phyloP scores from a whole-genome alignment of 64 coral and sea anemone genomes.

The Exaiptasia diaphana region DNA sequence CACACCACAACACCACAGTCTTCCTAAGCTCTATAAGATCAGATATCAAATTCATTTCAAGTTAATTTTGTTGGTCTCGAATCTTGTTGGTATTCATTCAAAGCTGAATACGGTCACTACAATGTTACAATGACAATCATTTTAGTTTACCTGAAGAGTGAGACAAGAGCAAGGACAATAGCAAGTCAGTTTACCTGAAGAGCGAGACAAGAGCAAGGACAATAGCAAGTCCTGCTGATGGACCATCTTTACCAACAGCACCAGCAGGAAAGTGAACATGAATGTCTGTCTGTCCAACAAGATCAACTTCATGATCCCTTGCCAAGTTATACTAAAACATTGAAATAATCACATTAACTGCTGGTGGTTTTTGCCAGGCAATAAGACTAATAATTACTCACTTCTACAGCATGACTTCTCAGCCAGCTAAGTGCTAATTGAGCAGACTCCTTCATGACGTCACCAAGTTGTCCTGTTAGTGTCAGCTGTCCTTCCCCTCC shows the following conservation, averaged over 20 bases:
- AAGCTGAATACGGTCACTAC: too few species aligned
- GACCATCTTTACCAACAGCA: slow-evolving; percentile 81
- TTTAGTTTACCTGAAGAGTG: slow-evolving; percentile 88
- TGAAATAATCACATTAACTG: not conserved
- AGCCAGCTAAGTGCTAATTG: slow-evolving; percentile 89
- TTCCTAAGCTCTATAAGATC: too few species aligned
- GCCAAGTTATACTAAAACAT: slow-evolving; percentile 63
- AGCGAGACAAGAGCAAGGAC: slow-evolving; percentile 73
- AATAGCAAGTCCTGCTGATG: slow-evolving; percentile 82
- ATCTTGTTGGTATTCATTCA: too few species aligned
- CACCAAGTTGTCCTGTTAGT: slow-evolving; percentile 79
- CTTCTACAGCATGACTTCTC: slow-evolving; percentile 80
- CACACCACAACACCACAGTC: too few species aligned
- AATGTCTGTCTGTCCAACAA: slow-evolving; percentile 76
- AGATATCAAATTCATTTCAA: too few species aligned
- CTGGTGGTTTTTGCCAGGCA: not conserved
- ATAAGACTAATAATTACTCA: not conserved
- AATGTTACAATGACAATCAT: too few species aligned
- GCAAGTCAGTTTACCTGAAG: slow-evolving; percentile 87
- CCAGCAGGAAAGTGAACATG: slow-evolving; percentile 91
- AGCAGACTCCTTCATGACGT: slow-evolving; percentile 92
- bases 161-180: slow-evolving; percentile 71
- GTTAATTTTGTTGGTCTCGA: too few species aligned
- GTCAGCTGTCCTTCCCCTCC: slow-evolving; percentile 85
- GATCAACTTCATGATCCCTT: slow-evolving; percentile 66